phyloP scores from a whole-genome alignment of 92 coral and sea anemone genomes.

The Actinernus sp. region DNA sequence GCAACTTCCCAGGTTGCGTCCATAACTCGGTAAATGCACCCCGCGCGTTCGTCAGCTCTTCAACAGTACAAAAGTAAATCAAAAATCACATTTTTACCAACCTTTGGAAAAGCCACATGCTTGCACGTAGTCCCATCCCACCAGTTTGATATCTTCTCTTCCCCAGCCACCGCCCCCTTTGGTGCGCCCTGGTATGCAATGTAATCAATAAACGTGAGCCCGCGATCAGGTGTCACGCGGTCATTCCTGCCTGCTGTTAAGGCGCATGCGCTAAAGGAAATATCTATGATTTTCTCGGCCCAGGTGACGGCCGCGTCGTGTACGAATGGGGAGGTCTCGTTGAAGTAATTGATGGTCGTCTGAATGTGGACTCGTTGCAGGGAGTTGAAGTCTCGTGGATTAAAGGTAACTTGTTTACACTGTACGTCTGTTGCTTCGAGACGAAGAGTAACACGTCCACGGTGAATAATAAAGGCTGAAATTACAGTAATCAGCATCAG shows the following conservation, averaged over 20 bases:
- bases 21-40: no score
- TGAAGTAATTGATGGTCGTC: constrained; percentile 69
- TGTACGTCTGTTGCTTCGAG: constrained; percentile 70
- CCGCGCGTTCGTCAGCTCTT: no score
- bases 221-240: constrained; percentile 72
- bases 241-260: constrained; percentile 80
- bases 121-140: constrained; percentile 88
- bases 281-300: constrained; percentile 63
- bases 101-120: constrained; percentile 55
- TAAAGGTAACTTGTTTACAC: constrained; percentile 43
- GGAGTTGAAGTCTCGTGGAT: constrained; percentile 32
- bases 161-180: constrained; percentile 73
- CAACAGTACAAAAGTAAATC: no score
- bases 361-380: constrained; percentile 52
- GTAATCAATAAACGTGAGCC: constrained; percentile 74
- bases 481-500: no score
- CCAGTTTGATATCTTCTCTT: constrained; percentile 64
- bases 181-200: constrained; percentile 81
- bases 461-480: constrained; percentile 71
- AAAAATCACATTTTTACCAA: no score
- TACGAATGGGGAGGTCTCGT: constrained; percentile 46
- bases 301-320: constrained; percentile 87
- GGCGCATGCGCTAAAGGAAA: constrained; percentile 69
- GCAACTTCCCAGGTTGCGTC: no score
- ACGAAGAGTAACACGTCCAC: constrained; percentile 68